Base-by-base conservation (phyloP, 2,797 vertebrate species). In the Atherinosoma microstoma region DNA sequence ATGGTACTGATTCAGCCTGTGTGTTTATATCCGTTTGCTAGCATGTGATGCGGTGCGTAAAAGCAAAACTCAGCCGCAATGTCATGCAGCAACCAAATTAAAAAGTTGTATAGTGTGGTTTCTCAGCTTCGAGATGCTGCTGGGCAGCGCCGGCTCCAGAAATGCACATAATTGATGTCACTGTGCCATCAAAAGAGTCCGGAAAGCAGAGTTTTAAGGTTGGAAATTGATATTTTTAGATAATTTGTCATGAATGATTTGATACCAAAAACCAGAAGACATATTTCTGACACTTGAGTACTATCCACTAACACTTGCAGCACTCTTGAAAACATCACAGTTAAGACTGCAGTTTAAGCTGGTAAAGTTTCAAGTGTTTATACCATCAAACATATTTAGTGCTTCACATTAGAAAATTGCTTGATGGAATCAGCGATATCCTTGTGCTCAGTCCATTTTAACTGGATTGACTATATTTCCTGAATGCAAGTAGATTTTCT, bases 261-360 rank as follows among this genome's bases (percentile, higher is more conserved):
- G 13, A 42, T 15, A 18, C 40, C 16, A 18, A 45, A 45, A 40
- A 64, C 4, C 32, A 2, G 20, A n/a, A 47, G 20, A 47, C 3
- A 29, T 18, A 4, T 32, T 30, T 51, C 2, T 47, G 49, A 54
- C 57, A 16, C 12, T 36, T 35, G 7, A n/a, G 45, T 47, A 6
- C 15, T 30, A 29, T 56, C 11, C 53, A 29, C 27, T 56, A 11
- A 53, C 49, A 60, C 64, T 66, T 53, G n/a, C 38, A 76, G 51
- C 24, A 1, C 22, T 40, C 9, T 9, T 49, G 16, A 67, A 62
- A 64, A 49, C 30, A 69, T 64, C 29, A 63, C 16, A 73, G 47
- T 71, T 71, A 58, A 66, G 42, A 64, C 8, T 15, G 64, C 27
- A 12, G 58, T 38, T 75, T 30, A n/a, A 70, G 27, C 63, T 47